Percentiles rank a stretch among this genome's conserved stretches.
Conservation (phyloP, 1,140 invertebrate genomes). For the Eumeta japonica region DNA sequence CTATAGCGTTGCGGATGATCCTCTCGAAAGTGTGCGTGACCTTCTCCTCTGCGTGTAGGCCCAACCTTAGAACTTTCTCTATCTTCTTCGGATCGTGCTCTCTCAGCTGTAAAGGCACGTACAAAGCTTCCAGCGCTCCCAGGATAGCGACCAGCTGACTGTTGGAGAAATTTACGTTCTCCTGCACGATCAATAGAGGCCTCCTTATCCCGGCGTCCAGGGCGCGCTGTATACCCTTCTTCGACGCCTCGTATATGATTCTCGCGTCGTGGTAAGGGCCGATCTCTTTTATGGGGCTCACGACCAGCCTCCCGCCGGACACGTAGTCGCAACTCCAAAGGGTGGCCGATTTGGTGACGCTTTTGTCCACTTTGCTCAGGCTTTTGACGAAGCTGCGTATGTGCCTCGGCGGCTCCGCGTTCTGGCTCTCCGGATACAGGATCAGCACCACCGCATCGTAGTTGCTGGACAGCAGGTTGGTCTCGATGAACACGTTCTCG, state of each 20-base stretch:
- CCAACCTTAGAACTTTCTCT: constrained; percentile 55
- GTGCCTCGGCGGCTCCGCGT: constrained; percentile 28
- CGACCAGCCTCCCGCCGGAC: constrained; percentile 67
- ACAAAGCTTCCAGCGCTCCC: constrained; percentile 81
- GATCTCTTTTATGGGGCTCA: constrained; percentile 75
- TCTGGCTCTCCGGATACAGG: constrained; percentile 39
- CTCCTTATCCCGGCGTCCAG: constrained; percentile 68
- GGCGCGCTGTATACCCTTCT: constrained; percentile 54
- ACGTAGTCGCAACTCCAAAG: constrained; percentile 64
- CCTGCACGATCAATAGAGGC: constrained; percentile 66
- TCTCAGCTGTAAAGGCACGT: constrained; percentile 81
- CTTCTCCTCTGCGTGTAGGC: constrained; percentile 43
- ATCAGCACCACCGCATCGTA: constrained; percentile 57
- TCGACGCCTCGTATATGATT: constrained; percentile 41
- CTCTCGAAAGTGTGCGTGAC: constrained; percentile 30
- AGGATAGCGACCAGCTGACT: constrained; percentile 71
- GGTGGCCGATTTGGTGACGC: constrained; percentile 40
- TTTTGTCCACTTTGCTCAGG: constrained; percentile 44
- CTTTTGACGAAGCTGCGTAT: constrained; percentile 37
- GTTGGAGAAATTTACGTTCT: constrained; percentile 58
- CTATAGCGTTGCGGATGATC: constrained; percentile 63
- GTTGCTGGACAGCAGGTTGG: constrained; percentile 32
- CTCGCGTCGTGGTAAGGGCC: constrained; percentile 78
- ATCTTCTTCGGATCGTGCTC: constrained; percentile 66
- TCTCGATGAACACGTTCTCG: constrained; percentile 46